Conservation (phyloP, 2,888 invertebrate genomes). For the Choristoneura rosaceana region DNA sequence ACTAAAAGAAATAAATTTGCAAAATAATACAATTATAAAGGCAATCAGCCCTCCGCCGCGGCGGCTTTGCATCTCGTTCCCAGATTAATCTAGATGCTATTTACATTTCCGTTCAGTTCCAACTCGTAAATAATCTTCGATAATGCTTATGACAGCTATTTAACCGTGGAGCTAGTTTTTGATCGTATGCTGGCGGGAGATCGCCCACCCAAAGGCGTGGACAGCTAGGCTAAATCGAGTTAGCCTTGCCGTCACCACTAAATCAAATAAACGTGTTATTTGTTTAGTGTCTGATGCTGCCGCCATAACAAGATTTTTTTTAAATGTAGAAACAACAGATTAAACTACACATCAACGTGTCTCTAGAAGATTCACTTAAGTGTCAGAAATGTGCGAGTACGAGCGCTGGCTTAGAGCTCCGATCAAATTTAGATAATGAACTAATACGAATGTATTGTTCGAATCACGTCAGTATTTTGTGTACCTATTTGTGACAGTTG, state of each 20-base stretch:
- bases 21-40: conserved; percentile 25
- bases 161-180: conserved; percentile 59
- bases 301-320: conserved; percentile 52
- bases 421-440: too few relatives aligned
- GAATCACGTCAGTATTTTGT: too few relatives aligned
- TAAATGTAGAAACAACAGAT: conserved; percentile 20
- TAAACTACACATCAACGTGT: neutral
- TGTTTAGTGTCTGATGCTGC: conserved; percentile 64
- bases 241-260: conserved; percentile 54
- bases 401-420: too few relatives aligned
- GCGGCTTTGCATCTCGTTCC: conserved; percentile 25
- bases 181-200: conserved; percentile 61
- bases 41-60: conserved; percentile 33
- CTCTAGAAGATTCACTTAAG: neutral
- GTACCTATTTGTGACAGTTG: too few relatives aligned
- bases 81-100: conserved; percentile 39
- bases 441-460: too few relatives aligned
- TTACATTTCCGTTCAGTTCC: conserved; percentile 40
- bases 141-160: conserved; percentile 57
- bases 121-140: conserved; percentile 49
- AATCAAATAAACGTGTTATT: conserved; percentile 71
- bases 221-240: conserved; percentile 59
- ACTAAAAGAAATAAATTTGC: conserved; percentile 23
- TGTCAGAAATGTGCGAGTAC: too few relatives aligned
- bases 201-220: conserved; percentile 76